A percentile compares a stretch with the other conserved stretches of the same genome.
phyloP scores from a whole-genome alignment of 2,797 vertebrate species.

The Girardinus metallicus region DNA sequence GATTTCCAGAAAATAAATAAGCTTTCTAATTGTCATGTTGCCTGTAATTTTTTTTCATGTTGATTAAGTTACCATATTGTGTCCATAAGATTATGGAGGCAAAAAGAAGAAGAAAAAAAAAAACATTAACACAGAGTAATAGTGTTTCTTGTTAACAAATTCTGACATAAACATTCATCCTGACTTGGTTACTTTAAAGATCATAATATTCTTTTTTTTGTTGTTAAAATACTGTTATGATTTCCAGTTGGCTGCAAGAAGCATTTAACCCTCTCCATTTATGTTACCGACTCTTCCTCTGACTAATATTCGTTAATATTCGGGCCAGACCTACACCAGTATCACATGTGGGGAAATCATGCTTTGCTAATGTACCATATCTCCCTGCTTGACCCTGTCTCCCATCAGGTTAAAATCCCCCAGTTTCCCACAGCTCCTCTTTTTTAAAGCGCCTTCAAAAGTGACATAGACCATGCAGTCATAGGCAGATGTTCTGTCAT shows the following conservation, averaged over 20 bases:
- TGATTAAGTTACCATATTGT: constrained; percentile 32
- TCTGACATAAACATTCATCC: constrained; percentile 35
- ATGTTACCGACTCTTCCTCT: constrained; percentile 46
- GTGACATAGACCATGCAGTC: constrained; percentile 9
- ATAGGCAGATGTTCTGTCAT: constrained; percentile 18
- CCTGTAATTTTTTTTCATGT: constrained; percentile 24
- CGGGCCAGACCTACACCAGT: constrained; percentile 54
- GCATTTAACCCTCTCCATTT: constrained; percentile 61
- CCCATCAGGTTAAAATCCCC: constrained; percentile 54
- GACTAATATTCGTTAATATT: constrained; percentile 70
- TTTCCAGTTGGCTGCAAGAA: constrained; percentile 61
- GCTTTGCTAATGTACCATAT: constrained; percentile 64
- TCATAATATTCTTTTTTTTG: constrained; percentile 34
- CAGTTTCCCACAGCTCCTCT: constrained; percentile 35
- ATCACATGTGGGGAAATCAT: constrained; percentile 45
- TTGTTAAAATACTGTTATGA: constrained; percentile 61
- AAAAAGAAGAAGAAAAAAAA: neutral
- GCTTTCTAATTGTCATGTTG: constrained; percentile 35
- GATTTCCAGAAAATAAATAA: constrained; percentile 39
- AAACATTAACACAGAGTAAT: constrained; percentile 6
- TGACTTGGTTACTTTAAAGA: constrained; percentile 44
- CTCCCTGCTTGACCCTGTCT: constrained; percentile 63
- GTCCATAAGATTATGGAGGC: constrained; percentile 30
- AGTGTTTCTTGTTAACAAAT: constrained; percentile 35
- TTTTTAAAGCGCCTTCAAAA: constrained; percentile 25